These are phyloP conservation scores for Ictalurus furcatus DNA, from an alignment of 2,113 vertebrate species.

Conservation along the genomic window DNA sequence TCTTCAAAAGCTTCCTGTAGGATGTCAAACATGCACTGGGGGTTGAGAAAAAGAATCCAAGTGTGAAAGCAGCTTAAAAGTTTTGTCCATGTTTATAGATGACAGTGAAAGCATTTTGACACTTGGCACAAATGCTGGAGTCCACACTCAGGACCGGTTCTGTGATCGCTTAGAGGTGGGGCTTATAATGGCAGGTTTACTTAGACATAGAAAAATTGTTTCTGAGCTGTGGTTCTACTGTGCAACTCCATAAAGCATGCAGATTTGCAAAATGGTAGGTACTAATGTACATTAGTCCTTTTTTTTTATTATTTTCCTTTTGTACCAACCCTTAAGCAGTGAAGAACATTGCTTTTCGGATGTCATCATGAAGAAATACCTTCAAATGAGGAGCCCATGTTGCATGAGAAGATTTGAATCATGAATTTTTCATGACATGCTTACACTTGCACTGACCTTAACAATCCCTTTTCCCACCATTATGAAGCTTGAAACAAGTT, in stretches of 20 bases:
- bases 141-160: not conserved
- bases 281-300: not conserved
- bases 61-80: constrained; percentile 2
- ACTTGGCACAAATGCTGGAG: not conserved
- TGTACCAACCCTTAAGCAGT: not conserved
- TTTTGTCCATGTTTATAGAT: not conserved
- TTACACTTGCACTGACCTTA: not conserved
- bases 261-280: not conserved
- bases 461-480: not conserved
- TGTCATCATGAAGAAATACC: not conserved
- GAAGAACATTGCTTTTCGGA: not conserved
- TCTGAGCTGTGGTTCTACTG: not conserved
- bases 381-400: not conserved
- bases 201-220: not conserved
- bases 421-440: not conserved
- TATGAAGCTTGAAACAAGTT: not conserved
- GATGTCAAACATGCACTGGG: not conserved
- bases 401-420: not conserved
- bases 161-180: not conserved
- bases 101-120: not conserved
- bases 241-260: not conserved
- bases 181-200: not conserved
- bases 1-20: not conserved
- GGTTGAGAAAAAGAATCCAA: not conserved
- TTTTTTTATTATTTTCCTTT: too few relatives aligned